A percentile compares a stretch with the other conserved stretches of the same genome.
These are phyloP conservation scores for Pseudonaja textilis DNA, from an alignment of 2,113 vertebrate species.

Conservation along the genomic window DNA sequence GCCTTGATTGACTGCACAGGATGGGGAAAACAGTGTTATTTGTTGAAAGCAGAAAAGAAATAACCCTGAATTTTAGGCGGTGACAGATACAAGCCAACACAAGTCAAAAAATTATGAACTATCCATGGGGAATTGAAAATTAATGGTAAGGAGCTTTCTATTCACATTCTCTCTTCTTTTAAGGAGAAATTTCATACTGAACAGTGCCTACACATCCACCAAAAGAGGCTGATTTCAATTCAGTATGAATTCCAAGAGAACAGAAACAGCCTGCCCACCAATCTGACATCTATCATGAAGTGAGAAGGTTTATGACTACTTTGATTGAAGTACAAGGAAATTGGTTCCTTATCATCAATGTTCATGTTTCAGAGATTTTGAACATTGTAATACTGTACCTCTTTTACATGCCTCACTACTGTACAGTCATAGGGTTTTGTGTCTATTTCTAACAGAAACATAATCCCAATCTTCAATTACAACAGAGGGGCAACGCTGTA, in stretches of 20 bases:
- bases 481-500: not conserved
- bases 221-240: not conserved
- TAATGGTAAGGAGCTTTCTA: not conserved
- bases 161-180: not conserved
- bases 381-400: not conserved
- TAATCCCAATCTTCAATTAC: not conserved
- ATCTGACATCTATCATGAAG: not conserved
- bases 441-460: not conserved
- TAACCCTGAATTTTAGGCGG: constrained; percentile 11
- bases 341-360: not conserved
- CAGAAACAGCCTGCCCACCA: not conserved
- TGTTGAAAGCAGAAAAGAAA: constrained; percentile 36
- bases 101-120: constrained; percentile 6
- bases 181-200: not conserved
- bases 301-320: not conserved
- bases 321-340: not conserved
- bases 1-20: constrained; percentile 38
- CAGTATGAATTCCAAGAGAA: not conserved
- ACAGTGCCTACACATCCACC: not conserved
- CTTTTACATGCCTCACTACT: not conserved
- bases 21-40: constrained; percentile 21
- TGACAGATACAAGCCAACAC: constrained; percentile 16
- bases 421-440: not conserved
- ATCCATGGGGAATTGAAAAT: constrained; percentile 34
- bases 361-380: not conserved